A percentile compares a stretch with the other conserved stretches of the same genome.
Conservation (phyloP, 2,888 invertebrate species). For the Euspilapteryx auroguttella region DNA sequence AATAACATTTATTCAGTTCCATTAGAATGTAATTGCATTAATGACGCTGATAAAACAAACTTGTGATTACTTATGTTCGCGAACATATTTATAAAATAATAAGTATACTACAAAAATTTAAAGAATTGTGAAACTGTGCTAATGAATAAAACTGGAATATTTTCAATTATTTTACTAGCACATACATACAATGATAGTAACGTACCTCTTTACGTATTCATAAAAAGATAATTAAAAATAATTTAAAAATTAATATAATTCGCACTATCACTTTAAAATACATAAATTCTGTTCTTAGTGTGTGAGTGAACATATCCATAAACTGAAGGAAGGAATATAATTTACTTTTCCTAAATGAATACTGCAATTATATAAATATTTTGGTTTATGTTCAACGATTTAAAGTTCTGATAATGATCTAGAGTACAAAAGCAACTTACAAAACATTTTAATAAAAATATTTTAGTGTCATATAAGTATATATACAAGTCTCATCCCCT, state of each 20-base stretch:
- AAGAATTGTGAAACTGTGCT: slow-evolving; percentile 18
- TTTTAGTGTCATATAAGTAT: slow-evolving; percentile 20
- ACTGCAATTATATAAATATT: slow-evolving; percentile 22
- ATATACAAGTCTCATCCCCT: slow-evolving; percentile 21
- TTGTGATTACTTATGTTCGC: no score
- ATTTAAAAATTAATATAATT: neutral
- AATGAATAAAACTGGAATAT: no score
- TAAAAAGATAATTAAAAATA: neutral
- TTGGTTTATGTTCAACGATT: slow-evolving; percentile 34
- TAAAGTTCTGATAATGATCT: slow-evolving; percentile 34
- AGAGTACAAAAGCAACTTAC: slow-evolving; percentile 28
- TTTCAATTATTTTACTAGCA: no score
- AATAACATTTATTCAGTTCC: slow-evolving; percentile 41
- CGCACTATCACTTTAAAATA: no score
- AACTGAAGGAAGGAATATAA: no score
- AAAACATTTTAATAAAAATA: slow-evolving; percentile 22
- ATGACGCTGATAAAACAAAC: slow-evolving; percentile 32
- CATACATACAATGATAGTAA: no score
- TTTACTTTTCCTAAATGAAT: slow-evolving; percentile 9
- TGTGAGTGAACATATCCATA: no score
- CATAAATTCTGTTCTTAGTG: no score
- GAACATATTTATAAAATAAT: slow-evolving; percentile 2
- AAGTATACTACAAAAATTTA: slow-evolving; percentile 27
- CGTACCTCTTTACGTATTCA: no score
- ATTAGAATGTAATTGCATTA: slow-evolving; percentile 38